These are phyloP conservation scores for Mirza zaza DNA, from an alignment of 2,113 vertebrate species.

Conservation along the genomic window DNA sequence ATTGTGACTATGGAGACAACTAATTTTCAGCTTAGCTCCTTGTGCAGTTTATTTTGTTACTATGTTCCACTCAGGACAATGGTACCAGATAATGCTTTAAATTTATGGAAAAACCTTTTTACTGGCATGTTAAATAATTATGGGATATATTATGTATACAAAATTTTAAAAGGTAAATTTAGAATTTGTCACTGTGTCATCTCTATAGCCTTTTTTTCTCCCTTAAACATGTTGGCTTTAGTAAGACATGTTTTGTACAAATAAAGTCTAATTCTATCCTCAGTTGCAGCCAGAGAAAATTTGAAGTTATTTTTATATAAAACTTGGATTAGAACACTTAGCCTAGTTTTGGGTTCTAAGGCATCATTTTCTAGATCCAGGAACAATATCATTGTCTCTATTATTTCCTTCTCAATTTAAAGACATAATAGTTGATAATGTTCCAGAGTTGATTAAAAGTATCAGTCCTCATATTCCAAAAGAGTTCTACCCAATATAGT, in stretches of 20 bases:
- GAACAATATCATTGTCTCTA: neutral
- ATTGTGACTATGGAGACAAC: neutral
- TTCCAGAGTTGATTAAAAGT: no score
- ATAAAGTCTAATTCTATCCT: neutral
- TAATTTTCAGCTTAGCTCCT: neutral
- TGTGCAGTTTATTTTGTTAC: neutral
- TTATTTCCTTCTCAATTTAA: no score
- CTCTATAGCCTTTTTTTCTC: neutral
- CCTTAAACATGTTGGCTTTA: neutral
- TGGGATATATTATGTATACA: neutral
- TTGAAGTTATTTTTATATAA: slow-evolving; percentile 31
- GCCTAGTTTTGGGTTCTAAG: neutral
- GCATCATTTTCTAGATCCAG: slow-evolving; percentile 19
- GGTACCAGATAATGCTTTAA: neutral
- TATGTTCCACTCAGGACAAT: neutral
- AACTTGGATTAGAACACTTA: neutral
- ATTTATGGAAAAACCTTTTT: neutral
- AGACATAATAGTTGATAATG: no score
- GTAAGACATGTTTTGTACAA: neutral
- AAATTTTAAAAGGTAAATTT: neutral
- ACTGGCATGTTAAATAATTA: neutral
- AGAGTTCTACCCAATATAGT: neutral
- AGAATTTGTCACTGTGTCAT: neutral
- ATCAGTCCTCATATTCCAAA: no score
- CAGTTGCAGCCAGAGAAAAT: neutral